These are phyloP conservation scores for Mantis religiosa DNA, from an alignment of 2,888 invertebrate genomes.

Conservation along the genomic window DNA sequence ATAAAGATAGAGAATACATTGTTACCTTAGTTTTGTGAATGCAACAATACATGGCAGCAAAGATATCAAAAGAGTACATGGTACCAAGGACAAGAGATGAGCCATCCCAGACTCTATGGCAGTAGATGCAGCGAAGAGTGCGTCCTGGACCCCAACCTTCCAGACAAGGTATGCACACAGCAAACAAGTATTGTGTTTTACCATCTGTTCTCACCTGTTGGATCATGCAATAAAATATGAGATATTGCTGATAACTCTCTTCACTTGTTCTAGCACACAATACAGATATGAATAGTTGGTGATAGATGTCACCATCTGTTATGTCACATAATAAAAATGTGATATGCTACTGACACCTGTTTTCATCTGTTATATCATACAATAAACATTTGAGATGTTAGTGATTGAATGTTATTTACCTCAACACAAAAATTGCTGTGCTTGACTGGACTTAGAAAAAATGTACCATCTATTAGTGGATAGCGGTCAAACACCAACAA, in stretches of 20 bases:
- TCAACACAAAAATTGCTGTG: constrained; percentile 83
- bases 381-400: no score
- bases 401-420: constrained; percentile 57
- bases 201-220: constrained; percentile 85
- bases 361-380: no score
- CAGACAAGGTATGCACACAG: constrained; percentile 91
- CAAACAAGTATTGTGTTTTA: constrained; percentile 83
- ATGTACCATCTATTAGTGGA: constrained; percentile 94
- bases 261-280: background rate
- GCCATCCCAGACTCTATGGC: constrained; percentile 86
- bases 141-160: constrained; percentile 76
- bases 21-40: constrained; percentile 83
- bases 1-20: no score
- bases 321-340: no score
- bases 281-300: no score
- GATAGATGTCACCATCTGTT: no score
- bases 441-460: constrained; percentile 93
- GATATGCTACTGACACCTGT: no score
- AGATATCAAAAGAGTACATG: constrained; percentile 97
- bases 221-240: no score
- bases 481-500: constrained; percentile 95
- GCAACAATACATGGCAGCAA: constrained; percentile 96
- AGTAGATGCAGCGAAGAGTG: constrained; percentile 77
- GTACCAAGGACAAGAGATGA: constrained; percentile 90
- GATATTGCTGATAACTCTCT: no score